Conservation (phyloP, 2,888 invertebrate species). For the Notodonta dromedarius region DNA sequence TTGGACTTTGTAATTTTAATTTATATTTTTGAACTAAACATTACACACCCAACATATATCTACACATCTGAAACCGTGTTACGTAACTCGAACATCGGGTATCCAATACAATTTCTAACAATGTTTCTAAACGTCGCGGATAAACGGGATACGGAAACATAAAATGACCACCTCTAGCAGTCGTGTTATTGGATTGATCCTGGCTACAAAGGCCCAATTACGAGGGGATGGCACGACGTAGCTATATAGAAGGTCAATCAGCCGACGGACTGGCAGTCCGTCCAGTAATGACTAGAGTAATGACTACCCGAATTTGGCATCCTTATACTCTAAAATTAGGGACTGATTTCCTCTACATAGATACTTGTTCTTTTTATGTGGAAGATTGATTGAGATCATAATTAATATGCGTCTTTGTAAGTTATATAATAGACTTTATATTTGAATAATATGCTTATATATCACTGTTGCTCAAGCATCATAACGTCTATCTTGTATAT, state of each 20-base stretch:
- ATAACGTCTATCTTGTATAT: too few relatives aligned
- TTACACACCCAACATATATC: too few relatives aligned
- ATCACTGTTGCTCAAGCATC: too few relatives aligned
- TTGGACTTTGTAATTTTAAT: too few relatives aligned
- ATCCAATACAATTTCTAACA: conserved; percentile 15
- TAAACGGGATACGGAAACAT: conserved; percentile 49
- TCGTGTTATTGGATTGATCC: conserved; percentile 70
- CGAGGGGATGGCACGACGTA: conserved; percentile 59
- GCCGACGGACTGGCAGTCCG: conserved; percentile 33
- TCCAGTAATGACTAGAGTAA: conserved; percentile 39
- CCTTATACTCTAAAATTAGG: conserved; percentile 26
- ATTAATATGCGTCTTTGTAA: too few relatives aligned
- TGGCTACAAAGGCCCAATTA: conserved; percentile 75
- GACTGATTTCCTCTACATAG: conserved; percentile 23
- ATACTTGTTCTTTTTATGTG: conserved; percentile 7
- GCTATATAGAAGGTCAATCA: conserved; percentile 61
- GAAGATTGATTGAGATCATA: too few relatives aligned
- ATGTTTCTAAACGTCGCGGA: conserved; percentile 34
- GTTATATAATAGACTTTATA: too few relatives aligned
- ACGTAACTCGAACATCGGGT: neutral
- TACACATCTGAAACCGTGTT: neutral
- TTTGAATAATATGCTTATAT: too few relatives aligned
- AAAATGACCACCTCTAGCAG: conserved; percentile 51
- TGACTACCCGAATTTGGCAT: conserved; percentile 31
- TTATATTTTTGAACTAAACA: too few relatives aligned